phyloP scores from a whole-genome alignment of 2,888 invertebrate species.

The Lagria hirta region DNA sequence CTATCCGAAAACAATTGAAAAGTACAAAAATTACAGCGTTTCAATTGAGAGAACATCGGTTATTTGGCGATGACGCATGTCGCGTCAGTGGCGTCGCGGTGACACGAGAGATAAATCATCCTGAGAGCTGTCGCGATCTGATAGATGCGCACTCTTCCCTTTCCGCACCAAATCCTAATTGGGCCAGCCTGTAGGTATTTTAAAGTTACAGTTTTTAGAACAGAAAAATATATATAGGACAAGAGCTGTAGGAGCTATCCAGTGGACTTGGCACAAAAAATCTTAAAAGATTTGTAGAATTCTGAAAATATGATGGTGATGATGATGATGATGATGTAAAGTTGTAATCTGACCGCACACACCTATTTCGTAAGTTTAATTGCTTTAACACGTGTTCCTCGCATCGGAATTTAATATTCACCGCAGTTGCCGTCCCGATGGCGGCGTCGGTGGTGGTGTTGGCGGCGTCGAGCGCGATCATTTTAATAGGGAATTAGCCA shows the following conservation, averaged over 20 bases:
- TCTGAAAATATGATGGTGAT: not conserved
- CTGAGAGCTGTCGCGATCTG: slow-evolving; percentile 42
- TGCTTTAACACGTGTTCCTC: slow-evolving; percentile 48
- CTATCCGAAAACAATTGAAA: slow-evolving; percentile 38
- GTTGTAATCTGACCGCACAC: slow-evolving; percentile 40
- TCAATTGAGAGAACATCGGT: slow-evolving; percentile 48
- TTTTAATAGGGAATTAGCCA: slow-evolving; percentile 46
- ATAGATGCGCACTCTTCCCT: no score
- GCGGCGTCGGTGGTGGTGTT: no score
- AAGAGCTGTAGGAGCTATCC: no score
- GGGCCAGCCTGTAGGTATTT: no score
- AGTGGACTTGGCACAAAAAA: no score
- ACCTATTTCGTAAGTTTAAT: slow-evolving; percentile 50
- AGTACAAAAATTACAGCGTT: slow-evolving; percentile 36
- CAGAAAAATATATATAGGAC: no score
- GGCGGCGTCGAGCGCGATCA: slow-evolving; percentile 32
- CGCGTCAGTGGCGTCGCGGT: slow-evolving; percentile 45
- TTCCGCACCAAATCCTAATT: no score
- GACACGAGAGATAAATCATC: slow-evolving; percentile 48
- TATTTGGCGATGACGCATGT: slow-evolving; percentile 49
- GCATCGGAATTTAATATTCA: slow-evolving; percentile 47
- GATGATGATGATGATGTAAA: slow-evolving; percentile 6
- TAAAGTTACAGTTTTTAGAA: no score
- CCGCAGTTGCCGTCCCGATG: slow-evolving; percentile 38
- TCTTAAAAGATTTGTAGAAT: not conserved